Evolutionary conservation across 1,140 invertebrate genomes (phyloP), one percentile per base, ranked within the genome.

Genomic region (Calosoma granatense): DNA sequence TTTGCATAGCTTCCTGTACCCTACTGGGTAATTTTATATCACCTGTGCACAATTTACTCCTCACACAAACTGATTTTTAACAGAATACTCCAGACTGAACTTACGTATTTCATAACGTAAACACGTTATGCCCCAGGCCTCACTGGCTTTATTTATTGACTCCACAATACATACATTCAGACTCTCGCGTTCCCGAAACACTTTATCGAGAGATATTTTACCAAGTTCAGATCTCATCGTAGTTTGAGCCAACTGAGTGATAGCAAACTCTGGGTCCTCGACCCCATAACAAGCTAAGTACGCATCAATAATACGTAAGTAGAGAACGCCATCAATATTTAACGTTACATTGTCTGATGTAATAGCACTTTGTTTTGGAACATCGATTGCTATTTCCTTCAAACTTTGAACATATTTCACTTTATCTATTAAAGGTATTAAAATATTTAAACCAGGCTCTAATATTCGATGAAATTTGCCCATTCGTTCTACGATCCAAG

Each of bases 1-100:
- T 98, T 75, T 99, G 97, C 97, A 99, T 99, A 2, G 97, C 97
- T 77, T 98, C 95, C 68, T 97, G 93, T 2, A 99, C 91, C 71
- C 93, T 83, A 1, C 76, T 72, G 6, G 97, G 97, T 62, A 99
- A 74, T 71, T 86, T 90, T 64, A 98, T 95, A 70, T 97, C 92
- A 75, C 90, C 89, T 93, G 61, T 15, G 56, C 66, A 59, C 23
- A 56, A 47, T 22, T 53, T 22, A 47, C 63, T 4, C 22, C 15
- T 39, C 20, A 36, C n/a, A n/a, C n/a, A n/a, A n/a, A n/a, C n/a
- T n/a, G n/a, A n/a, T n/a, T n/a, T n/a, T n/a, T n/a, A 22, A n/a
- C 14, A 21, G 30, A 22, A 39, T 26, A 41, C 22, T 43, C 20
- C 51, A 56, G 23, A 11, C 17, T 17, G 22, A 52, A 82, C 83